A percentile compares a stretch with the other conserved stretches of the same genome.
These are phyloP conservation scores for Orthosia gothica DNA, from an alignment of 2,888 invertebrate genomes.

Conservation along the genomic window DNA sequence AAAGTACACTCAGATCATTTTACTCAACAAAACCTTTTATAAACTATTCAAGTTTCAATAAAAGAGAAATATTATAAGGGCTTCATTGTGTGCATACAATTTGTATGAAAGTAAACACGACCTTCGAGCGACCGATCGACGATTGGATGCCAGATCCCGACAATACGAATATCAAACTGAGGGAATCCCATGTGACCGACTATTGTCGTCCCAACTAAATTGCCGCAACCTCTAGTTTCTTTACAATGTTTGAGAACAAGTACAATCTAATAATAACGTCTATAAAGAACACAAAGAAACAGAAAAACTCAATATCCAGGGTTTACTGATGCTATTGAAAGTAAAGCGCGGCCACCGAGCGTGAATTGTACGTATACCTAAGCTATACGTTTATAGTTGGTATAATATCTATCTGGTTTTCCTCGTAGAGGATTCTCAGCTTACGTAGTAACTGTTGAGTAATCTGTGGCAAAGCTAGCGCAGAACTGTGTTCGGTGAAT, in stretches of 20 bases:
- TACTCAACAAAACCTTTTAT: conserved; percentile 43
- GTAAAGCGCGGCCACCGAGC: not conserved
- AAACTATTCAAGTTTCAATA: conserved; percentile 51
- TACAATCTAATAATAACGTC: conserved; percentile 69
- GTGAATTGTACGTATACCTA: not conserved
- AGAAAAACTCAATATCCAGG: conserved; percentile 37
- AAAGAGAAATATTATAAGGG: conserved; percentile 55
- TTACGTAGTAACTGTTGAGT: conserved; percentile 5
- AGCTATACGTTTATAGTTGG: not conserved
- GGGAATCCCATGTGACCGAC: conserved; percentile 70
- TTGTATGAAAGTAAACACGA: conserved; percentile 71
- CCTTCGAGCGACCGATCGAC: conserved; percentile 67
- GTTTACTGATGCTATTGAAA: conserved; percentile 23
- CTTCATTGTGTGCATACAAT: conserved; percentile 72
- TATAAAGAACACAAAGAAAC: conserved; percentile 44
- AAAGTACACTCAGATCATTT: conserved; percentile 33
- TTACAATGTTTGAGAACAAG: conserved; percentile 71
- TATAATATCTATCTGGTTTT: conserved; percentile 1
- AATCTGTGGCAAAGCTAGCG: conserved; percentile 21
- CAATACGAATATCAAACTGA: conserved; percentile 60
- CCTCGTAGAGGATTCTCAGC: not conserved
- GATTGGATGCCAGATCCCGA: conserved; percentile 68
- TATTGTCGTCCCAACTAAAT: conserved; percentile 74
- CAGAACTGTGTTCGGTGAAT: not conserved
- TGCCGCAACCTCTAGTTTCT: conserved; percentile 68